These are phyloP conservation scores for Octodonta nipae DNA, from an alignment of 2,888 invertebrate species.

Conservation along the genomic window DNA sequence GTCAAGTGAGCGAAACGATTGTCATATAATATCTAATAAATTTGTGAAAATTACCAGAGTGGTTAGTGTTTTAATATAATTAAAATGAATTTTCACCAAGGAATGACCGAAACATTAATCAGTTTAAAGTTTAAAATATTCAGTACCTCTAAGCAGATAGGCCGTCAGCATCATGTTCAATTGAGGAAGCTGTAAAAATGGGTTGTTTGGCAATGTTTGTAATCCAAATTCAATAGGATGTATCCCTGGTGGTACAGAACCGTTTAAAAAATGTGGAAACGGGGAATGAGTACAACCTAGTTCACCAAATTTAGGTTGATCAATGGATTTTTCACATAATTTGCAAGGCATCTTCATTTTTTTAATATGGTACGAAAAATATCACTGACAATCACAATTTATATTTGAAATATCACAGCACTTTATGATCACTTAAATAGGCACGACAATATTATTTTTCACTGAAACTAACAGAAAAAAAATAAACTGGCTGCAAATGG, in stretches of 20 bases:
- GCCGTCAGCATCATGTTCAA: slow-evolving; percentile 51
- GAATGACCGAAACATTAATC: no score
- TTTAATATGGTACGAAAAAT: slow-evolving; percentile 15
- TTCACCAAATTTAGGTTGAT: slow-evolving; percentile 26
- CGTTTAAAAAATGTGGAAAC: slow-evolving; percentile 19
- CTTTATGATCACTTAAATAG: slow-evolving; percentile 14
- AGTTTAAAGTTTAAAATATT: no score
- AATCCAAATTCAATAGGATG: slow-evolving; percentile 28
- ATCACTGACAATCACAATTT: slow-evolving; percentile 22
- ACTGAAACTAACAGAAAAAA: slow-evolving; percentile 5
- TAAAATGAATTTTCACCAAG: no score
- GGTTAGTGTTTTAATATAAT: no score
- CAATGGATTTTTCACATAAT: slow-evolving; percentile 31
- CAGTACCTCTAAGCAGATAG: slow-evolving; percentile 50
- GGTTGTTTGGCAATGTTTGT: slow-evolving; percentile 30
- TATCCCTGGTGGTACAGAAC: slow-evolving; percentile 20
- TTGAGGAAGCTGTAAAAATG: slow-evolving; percentile 40
- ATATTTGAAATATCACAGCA: slow-evolving; percentile 23
- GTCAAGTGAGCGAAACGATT: no score
- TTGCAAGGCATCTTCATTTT: slow-evolving; percentile 33
- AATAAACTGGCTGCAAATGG: slow-evolving; percentile 1
- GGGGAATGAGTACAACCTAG: slow-evolving; percentile 29
- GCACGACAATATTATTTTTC: slow-evolving; percentile 11
- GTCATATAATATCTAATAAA: no score
- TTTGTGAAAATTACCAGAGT: no score